phyloP scores from a whole-genome alignment of 1,140 invertebrate genomes.

The Lasioglossum albipes region DNA sequence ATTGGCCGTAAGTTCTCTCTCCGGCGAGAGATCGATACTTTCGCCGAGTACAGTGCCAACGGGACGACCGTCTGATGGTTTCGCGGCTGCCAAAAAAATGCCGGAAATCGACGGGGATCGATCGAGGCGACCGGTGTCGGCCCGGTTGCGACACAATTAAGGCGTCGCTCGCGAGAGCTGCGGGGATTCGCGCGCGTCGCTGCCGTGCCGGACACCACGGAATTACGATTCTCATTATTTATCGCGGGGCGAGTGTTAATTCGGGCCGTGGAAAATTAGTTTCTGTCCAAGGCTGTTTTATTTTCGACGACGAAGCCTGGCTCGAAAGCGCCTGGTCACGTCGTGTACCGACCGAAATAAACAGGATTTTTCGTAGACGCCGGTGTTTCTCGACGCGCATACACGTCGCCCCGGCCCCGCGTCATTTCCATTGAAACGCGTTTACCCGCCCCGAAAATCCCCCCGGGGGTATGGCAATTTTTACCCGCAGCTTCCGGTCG shows the following conservation, averaged over 20 bases:
- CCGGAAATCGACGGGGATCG: background rate
- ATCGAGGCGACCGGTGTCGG: background rate
- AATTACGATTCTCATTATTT: slow-evolving; percentile 9
- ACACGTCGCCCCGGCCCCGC: background rate
- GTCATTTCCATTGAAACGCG: background rate
- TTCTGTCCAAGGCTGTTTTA: slow-evolving; percentile 30
- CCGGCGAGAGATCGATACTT: slow-evolving; percentile 11
- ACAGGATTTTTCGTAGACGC: background rate
- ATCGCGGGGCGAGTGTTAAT: slow-evolving; percentile 9
- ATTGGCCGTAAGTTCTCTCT: background rate
- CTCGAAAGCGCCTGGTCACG: background rate
- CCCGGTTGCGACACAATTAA: slow-evolving; percentile 7
- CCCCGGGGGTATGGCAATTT: background rate
- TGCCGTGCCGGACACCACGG: background rate
- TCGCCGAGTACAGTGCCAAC: slow-evolving; percentile 1
- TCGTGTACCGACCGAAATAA: background rate
- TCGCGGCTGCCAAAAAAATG: slow-evolving; percentile 3
- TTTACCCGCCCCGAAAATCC: background rate
- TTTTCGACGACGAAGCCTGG: slow-evolving; percentile 11
- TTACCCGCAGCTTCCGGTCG: background rate
- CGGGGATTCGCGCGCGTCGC: background rate
- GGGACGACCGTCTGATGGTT: background rate
- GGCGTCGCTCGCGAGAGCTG: background rate
- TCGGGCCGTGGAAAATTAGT: slow-evolving; percentile 22
- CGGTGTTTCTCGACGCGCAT: no score